Percentiles rank a stretch among this genome's conserved stretches.
Evolutionary conservation across 2,888 invertebrate genomes (phyloP).

Genomic region (Parthenolecanium corni): DNA sequence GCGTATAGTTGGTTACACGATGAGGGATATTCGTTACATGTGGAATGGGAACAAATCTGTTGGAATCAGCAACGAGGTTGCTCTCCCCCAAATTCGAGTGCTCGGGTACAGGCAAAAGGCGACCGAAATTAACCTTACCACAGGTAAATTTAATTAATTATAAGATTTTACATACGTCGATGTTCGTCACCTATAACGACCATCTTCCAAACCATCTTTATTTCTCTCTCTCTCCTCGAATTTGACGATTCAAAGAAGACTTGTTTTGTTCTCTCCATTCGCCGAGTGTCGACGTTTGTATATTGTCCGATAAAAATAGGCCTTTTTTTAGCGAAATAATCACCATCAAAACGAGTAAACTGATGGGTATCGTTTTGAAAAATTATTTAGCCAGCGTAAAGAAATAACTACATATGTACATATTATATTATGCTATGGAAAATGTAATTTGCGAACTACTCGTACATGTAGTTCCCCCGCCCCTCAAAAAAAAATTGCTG

Average conservation of each 20-base stretch:
- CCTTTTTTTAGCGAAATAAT: too few relatives aligned
- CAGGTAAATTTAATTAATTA: slow-evolving; percentile 52
- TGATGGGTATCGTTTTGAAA: too few relatives aligned
- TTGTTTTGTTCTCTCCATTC: not conserved
- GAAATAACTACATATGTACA: too few relatives aligned
- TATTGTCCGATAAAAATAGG: too few relatives aligned
- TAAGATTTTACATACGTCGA: not conserved
- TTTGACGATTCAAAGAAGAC: not conserved
- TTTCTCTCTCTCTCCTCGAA: not conserved
- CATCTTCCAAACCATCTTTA: not conserved
- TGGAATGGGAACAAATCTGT: slow-evolving; percentile 93
- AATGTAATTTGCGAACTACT: too few relatives aligned
- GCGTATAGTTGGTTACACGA: slow-evolving; percentile 89
- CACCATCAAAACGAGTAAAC: too few relatives aligned
- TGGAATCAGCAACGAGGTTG: slow-evolving; percentile 89
- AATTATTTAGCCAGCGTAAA: too few relatives aligned
- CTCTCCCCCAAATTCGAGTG: slow-evolving; percentile 95
- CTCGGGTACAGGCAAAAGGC: slow-evolving; percentile 91
- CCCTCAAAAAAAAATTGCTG: too few relatives aligned
- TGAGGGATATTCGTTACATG: slow-evolving; percentile 94
- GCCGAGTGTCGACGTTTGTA: too few relatives aligned
- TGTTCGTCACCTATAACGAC: too few relatives aligned
- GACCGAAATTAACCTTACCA: slow-evolving; percentile 91
- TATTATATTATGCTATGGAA: too few relatives aligned
- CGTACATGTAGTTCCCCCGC: too few relatives aligned